These are phyloP conservation scores for Kuschelorhynchus macadamiae DNA, from an alignment of 2,888 invertebrate species.

Conservation along the genomic window DNA sequence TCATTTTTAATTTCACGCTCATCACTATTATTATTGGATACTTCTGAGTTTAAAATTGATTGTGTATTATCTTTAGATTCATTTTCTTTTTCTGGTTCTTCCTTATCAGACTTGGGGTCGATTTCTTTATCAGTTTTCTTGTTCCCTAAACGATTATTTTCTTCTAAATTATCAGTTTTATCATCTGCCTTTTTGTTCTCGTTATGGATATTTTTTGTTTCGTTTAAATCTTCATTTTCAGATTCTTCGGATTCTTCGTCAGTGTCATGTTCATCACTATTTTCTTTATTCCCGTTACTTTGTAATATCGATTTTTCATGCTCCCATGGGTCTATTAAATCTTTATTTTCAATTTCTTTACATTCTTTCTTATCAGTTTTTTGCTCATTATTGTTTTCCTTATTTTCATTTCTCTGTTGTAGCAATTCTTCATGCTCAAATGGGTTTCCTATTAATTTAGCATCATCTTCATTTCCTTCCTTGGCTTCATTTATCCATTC, in stretches of 20 bases:
- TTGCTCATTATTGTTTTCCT: constrained; percentile 26
- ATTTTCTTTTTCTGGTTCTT: constrained; percentile 6
- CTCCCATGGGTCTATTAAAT: not conserved
- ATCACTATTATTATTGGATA: constrained; percentile 1
- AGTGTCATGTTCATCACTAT: not conserved
- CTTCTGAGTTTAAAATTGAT: not conserved
- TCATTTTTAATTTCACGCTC: constrained; percentile 31
- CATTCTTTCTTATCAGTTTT: constrained; percentile 27
- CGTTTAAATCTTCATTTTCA: constrained; percentile 4
- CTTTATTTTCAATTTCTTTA: constrained; percentile 31
- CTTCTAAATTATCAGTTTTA: constrained; percentile 28
- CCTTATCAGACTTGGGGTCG: not conserved
- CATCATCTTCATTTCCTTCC: not conserved
- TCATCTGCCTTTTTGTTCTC: constrained; percentile 24
- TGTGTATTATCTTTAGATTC: constrained; percentile 39
- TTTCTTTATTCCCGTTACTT: not conserved
- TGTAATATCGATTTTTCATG: constrained; percentile 37
- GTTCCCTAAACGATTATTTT: constrained; percentile 11
- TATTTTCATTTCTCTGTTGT: no score
- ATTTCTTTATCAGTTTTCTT: not conserved
- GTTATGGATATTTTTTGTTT: constrained; percentile 29
- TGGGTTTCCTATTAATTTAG: not conserved
- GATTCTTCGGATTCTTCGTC: not conserved
- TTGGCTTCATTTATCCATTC: not conserved
- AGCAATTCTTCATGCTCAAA: no score